These are phyloP conservation scores for Mesorhabditis sp. DNA, from an alignment of 2,888 invertebrate genomes.

Conservation along the genomic window DNA sequence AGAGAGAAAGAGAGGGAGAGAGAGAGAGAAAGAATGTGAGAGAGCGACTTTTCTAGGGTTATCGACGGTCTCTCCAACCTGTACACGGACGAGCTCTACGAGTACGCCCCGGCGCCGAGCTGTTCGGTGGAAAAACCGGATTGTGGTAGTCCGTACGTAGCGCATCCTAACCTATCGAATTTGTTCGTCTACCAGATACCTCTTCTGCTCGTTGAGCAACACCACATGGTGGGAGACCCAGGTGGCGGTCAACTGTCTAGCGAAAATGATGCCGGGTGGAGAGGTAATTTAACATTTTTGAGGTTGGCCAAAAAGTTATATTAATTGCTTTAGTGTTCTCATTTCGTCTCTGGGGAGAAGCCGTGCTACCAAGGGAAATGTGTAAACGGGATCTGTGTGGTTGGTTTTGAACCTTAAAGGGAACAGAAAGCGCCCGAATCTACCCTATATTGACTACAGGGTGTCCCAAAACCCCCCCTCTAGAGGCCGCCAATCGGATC, in stretches of 20 bases:
- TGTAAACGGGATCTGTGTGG: conserved; percentile 1
- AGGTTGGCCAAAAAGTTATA: not conserved
- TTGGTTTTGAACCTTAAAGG: not conserved
- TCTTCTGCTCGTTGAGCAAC: not conserved
- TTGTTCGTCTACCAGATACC: not conserved
- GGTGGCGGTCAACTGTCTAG: not conserved
- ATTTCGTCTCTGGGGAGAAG: not conserved
- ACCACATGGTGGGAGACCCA: not conserved
- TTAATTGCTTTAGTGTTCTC: not conserved
- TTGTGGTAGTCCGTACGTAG: conserved; percentile 1
- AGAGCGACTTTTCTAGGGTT: not conserved
- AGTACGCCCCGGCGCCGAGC: not conserved
- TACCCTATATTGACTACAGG: too few relatives aligned
- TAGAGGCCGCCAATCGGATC: too few relatives aligned
- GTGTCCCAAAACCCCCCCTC: too few relatives aligned
- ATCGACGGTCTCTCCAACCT: not conserved
- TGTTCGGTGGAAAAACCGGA: not conserved
- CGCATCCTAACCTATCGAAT: not conserved
- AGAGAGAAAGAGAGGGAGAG: too few relatives aligned
- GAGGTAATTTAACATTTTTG: not conserved
- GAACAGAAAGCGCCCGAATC: too few relatives aligned
- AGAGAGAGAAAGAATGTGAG: too few relatives aligned
- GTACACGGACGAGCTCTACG: not conserved
- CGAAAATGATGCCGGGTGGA: not conserved
- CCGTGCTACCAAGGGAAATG: not conserved